Conservation (phyloP, 2,113 vertebrate species). For the Lophotis ruficrista region DNA sequence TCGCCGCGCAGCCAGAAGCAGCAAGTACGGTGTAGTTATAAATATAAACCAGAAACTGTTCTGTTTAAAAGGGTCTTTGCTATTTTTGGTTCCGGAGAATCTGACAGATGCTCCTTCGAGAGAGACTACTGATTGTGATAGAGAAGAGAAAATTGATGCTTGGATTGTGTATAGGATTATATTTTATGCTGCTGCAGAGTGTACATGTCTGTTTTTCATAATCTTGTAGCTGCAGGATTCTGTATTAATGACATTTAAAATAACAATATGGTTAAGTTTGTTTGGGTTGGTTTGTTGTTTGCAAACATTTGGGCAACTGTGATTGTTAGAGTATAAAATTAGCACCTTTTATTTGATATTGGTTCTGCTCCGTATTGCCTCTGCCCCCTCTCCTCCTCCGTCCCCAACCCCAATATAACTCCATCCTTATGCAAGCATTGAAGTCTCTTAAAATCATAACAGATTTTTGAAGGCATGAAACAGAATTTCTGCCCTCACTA, state of each 20-base stretch:
- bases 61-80: constrained; percentile 61
- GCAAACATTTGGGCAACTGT: constrained; percentile 46
- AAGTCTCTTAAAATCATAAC: not conserved
- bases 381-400: constrained; percentile 36
- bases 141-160: constrained; percentile 51
- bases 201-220: constrained; percentile 26
- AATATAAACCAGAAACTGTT: constrained; percentile 60
- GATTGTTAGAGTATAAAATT: constrained; percentile 56
- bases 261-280: not conserved
- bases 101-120: constrained; percentile 65
- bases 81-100: constrained; percentile 69
- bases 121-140: constrained; percentile 38
- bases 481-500: not conserved
- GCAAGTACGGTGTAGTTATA: constrained; percentile 46
- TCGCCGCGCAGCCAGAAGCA: constrained; percentile 4
- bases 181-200: constrained; percentile 53
- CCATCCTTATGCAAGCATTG: constrained; percentile 22
- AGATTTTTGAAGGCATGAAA: not conserved
- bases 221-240: constrained; percentile 34
- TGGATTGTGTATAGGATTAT: constrained; percentile 45
- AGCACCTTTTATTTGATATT: constrained; percentile 62
- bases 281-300: constrained; percentile 27
- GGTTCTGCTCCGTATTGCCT: constrained; percentile 42
- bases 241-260: constrained; percentile 6
- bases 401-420: constrained; percentile 23